phyloP scores from a whole-genome alignment of 2,113 vertebrate genomes.

The Protobothrops flavoviridis region DNA sequence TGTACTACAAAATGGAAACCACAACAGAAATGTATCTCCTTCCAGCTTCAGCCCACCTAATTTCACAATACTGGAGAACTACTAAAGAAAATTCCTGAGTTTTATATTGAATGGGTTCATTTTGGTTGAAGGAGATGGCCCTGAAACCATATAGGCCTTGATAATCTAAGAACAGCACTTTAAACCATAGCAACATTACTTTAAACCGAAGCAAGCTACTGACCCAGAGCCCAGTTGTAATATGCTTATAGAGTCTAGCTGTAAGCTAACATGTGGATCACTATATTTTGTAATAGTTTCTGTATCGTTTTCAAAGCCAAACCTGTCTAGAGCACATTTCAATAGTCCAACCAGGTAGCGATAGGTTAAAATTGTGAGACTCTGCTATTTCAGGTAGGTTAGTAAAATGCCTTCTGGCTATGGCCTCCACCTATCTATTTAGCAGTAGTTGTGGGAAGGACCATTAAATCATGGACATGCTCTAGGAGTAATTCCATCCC shows the following conservation, averaged over 20 bases:
- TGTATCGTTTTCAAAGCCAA: not conserved
- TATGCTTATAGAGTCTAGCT: not conserved
- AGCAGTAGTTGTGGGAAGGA: not conserved
- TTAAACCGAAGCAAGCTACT: no score
- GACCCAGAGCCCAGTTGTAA: not conserved
- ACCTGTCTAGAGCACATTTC: not conserved
- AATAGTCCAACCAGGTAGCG: not conserved
- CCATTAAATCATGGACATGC: not conserved
- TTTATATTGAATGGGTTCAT: not conserved
- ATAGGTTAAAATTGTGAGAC: not conserved
- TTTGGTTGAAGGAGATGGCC: not conserved
- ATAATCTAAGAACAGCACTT: not conserved
- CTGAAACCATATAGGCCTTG: not conserved
- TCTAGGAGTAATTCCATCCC: not conserved
- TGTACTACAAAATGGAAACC: not conserved
- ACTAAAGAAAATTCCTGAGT: not conserved
- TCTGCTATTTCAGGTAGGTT: not conserved
- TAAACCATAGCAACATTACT: no score
- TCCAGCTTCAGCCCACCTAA: not conserved
- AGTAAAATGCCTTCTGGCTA: not conserved
- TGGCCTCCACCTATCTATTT: not conserved
- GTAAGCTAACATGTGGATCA: not conserved
- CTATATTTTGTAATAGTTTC: not conserved
- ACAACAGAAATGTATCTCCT: not conserved
- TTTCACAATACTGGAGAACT: not conserved